Percentiles rank a stretch among this genome's conserved stretches.
Conservation (phyloP, 2,888 invertebrate species). For the Drosophila gaucha region DNA sequence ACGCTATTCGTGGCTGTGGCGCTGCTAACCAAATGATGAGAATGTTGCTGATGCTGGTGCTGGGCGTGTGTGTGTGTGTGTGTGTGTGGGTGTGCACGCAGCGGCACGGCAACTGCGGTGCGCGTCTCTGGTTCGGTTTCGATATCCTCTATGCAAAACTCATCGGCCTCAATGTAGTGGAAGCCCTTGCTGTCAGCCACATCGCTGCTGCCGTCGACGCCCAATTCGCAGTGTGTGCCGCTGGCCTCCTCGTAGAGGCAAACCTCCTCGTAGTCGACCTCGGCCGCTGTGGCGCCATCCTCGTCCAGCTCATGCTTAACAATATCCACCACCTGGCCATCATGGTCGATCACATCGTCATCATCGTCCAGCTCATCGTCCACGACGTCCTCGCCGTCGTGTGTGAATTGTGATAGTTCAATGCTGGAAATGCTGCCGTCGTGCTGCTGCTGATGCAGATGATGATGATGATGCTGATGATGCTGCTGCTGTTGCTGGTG, state of each 20-base stretch:
- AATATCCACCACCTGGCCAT: constrained; percentile 76
- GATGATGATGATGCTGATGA: constrained; percentile 62
- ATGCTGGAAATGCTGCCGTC: constrained; percentile 76
- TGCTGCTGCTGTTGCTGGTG: constrained; percentile 53
- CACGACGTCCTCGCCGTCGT: constrained; percentile 60
- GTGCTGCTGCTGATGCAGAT: constrained; percentile 66
- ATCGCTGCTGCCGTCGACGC: constrained; percentile 67
- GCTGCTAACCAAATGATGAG: constrained; percentile 39
- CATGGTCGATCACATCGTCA: constrained; percentile 64
- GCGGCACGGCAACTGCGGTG: constrained; percentile 29
- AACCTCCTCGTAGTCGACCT: constrained; percentile 81
- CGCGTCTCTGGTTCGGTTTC: constrained; percentile 36
- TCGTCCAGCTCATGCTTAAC: constrained; percentile 78
- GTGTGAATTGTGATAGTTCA: constrained; percentile 63
- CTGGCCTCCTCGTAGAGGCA: constrained; percentile 81
- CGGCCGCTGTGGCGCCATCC: constrained; percentile 68
- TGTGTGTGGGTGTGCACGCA: constrained; percentile 30
- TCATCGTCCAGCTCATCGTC: constrained; percentile 64
- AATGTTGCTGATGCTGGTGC: constrained; percentile 34
- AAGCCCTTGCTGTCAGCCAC: constrained; percentile 74
- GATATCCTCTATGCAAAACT: constrained; percentile 79
- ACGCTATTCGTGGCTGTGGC: constrained; percentile 52
- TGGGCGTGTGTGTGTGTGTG: not conserved
- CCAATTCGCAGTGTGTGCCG: constrained; percentile 76
- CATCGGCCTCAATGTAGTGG: constrained; percentile 78